A percentile compares a stretch with the other conserved stretches of the same genome.
These are phyloP conservation scores for Galago senegalensis DNA, from an alignment of 2,797 vertebrate species.

Conservation along the genomic window DNA sequence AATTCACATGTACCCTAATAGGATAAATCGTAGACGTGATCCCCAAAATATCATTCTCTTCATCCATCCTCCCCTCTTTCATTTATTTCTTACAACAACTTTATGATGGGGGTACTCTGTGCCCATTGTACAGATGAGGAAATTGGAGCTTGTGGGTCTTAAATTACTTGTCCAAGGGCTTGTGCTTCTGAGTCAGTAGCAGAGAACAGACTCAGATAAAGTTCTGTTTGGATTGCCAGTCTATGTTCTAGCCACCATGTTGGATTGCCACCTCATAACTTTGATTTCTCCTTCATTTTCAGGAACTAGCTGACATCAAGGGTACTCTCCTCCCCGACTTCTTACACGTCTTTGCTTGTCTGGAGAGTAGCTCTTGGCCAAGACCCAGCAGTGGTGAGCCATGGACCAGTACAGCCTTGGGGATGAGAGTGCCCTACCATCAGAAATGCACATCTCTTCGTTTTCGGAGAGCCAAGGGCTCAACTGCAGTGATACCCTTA, in stretches of 20 bases:
- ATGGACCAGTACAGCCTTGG: constrained; percentile 85
- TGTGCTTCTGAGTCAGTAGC: neutral
- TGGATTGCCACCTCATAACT: neutral
- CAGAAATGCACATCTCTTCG: constrained; percentile 78
- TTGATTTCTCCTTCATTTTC: constrained; percentile 54
- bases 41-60: too few relatives aligned
- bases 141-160: neutral
- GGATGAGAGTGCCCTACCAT: constrained; percentile 76
- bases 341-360: neutral
- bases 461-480: constrained; percentile 81
- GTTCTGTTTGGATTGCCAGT: neutral
- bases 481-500: constrained; percentile 76
- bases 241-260: rapidly evolving
- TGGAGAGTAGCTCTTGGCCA: neutral
- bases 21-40: too few relatives aligned
- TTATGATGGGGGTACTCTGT: neutral
- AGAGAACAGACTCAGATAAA: neutral
- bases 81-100: neutral
- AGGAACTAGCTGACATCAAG: constrained; percentile 53
- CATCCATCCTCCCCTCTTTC: neutral
- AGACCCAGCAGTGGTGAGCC: constrained; percentile 37
- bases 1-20: too few relatives aligned
- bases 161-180: neutral
- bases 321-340: neutral
- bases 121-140: constrained; percentile 7